Conservation (phyloP, 2,888 invertebrate genomes). For the Hofmannophila pseudospretella region DNA sequence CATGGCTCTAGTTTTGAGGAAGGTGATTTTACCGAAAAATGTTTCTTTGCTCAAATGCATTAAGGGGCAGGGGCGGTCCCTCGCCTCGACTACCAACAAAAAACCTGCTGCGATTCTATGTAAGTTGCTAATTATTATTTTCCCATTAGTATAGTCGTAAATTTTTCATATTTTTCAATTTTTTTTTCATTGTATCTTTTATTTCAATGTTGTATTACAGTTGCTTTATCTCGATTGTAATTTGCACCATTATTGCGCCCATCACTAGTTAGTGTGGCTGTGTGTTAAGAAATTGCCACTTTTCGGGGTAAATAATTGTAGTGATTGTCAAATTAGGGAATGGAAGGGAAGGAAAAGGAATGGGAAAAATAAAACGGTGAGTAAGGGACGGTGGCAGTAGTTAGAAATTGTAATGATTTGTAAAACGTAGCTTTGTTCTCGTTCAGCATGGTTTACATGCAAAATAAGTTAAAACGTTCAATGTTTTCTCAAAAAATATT, state of each 20-base stretch:
- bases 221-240: neutral
- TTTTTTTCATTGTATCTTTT: neutral
- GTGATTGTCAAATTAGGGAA: too few relatives aligned
- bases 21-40: constrained; percentile 51
- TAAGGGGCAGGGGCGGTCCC: constrained; percentile 43
- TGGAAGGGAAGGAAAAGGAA: too few relatives aligned
- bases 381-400: too few relatives aligned
- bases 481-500: too few relatives aligned
- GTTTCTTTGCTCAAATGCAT: constrained; percentile 54
- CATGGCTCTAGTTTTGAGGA: constrained; percentile 61
- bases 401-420: too few relatives aligned
- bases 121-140: constrained; percentile 38
- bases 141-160: too few relatives aligned
- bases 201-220: neutral
- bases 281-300: neutral
- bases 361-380: too few relatives aligned
- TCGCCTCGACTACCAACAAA: constrained; percentile 41
- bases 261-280: neutral
- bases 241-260: neutral
- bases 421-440: too few relatives aligned
- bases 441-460: too few relatives aligned
- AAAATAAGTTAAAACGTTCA: too few relatives aligned
- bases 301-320: neutral
- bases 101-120: constrained; percentile 40
- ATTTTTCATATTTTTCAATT: neutral